These are phyloP conservation scores for Propithecus perrieri DNA, from an alignment of 2,797 vertebrate species.

Conservation along the genomic window DNA sequence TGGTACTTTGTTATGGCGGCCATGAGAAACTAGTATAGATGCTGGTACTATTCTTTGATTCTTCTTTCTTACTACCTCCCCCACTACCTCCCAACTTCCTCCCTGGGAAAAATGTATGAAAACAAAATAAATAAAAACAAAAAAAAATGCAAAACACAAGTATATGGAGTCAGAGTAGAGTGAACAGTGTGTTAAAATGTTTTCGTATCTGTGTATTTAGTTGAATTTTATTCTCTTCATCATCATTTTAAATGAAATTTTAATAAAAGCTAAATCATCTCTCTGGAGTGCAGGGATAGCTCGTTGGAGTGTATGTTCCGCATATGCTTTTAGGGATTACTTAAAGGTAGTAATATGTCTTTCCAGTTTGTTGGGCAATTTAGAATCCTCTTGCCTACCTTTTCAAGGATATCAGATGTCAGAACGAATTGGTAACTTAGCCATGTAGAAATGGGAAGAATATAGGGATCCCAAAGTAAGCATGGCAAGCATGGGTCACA, in stretches of 20 bases:
- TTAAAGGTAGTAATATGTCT: neutral
- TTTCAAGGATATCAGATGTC: slow-evolving; percentile 7
- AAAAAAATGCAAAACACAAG: neutral
- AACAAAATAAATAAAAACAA: neutral
- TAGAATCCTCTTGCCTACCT: neutral
- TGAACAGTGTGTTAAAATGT: neutral
- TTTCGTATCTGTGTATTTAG: neutral
- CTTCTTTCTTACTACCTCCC: neutral
- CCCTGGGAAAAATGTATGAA: neutral
- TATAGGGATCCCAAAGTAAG: neutral
- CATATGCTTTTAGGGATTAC: neutral
- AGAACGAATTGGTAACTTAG: neutral
- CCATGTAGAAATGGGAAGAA: neutral
- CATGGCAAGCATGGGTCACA: neutral
- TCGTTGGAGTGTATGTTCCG: neutral
- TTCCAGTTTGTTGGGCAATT: neutral
- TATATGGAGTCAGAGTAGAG: neutral
- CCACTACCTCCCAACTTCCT: neutral
- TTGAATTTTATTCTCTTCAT: slow-evolving; percentile 10
- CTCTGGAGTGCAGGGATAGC: neutral
- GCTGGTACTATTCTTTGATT: neutral
- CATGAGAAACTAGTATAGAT: neutral
- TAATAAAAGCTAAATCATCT: neutral
- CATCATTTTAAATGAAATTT: neutral
- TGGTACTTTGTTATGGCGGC: neutral